A percentile compares a stretch with the other conserved stretches of the same genome.
Conservation (phyloP, 2,797 vertebrate species). For the Balearica regulorum region DNA sequence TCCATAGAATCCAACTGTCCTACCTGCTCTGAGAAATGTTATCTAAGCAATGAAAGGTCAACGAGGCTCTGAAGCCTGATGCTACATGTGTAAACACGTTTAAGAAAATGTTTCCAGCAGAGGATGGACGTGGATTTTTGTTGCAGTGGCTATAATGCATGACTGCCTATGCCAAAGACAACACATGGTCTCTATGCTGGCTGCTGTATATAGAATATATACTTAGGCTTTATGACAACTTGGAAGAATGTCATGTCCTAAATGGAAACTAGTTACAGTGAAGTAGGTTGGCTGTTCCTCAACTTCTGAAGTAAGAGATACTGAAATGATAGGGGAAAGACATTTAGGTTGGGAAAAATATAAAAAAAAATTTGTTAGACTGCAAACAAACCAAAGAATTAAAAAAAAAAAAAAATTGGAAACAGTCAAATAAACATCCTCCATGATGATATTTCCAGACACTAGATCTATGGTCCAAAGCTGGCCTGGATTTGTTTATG, state of each 20-base stretch:
- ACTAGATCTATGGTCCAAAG: neutral
- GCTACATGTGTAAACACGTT: neutral
- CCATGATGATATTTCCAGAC: conserved; percentile 36
- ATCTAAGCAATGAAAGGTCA: neutral
- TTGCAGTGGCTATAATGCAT: neutral
- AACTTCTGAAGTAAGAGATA: neutral
- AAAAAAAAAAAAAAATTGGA: neutral
- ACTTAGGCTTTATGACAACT: neutral
- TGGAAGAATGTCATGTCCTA: neutral
- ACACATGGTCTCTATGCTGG: neutral
- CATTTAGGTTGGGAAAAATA: neutral
- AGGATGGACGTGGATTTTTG: neutral
- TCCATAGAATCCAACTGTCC: neutral
- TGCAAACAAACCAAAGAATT: conserved; percentile 25
- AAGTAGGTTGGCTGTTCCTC: neutral
- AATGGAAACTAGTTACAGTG: neutral
- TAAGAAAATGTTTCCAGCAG: neutral
- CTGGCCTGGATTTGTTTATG: conserved; percentile 43
- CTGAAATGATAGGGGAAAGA: neutral
- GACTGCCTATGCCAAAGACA: neutral
- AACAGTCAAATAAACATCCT: conserved; percentile 36
- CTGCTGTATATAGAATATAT: neutral
- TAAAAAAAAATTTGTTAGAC: neutral
- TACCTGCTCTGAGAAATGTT: neutral
- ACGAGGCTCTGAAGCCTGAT: neutral